A percentile compares a stretch with the other conserved stretches of the same genome.
phyloP scores from a whole-genome alignment of 2,113 vertebrate species.

The Epinephelus fuscoguttatus region DNA sequence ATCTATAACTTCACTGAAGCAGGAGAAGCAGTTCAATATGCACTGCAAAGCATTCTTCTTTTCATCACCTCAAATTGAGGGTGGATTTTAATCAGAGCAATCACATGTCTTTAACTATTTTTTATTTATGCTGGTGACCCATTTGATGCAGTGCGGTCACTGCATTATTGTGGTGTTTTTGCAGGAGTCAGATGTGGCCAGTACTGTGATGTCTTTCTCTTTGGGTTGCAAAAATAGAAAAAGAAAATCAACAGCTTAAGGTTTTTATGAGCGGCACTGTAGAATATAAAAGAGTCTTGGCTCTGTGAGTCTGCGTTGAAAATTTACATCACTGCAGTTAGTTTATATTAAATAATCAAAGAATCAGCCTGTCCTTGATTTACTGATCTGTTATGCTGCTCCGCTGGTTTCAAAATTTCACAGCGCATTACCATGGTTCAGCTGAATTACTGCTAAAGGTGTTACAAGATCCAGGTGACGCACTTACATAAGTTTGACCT shows the following conservation, averaged over 20 bases:
- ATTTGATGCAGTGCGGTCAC: not conserved
- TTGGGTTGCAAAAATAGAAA: not conserved
- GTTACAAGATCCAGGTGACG: slow-evolving; percentile 19
- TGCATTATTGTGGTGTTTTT: slow-evolving; percentile 8
- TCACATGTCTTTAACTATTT: slow-evolving; percentile 14
- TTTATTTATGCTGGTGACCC: slow-evolving; percentile 14
- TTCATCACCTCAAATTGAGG: slow-evolving; percentile 8
- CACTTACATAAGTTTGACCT: slow-evolving; percentile 32
- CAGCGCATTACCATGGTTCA: not conserved
- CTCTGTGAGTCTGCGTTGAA: not conserved
- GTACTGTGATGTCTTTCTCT: not conserved
- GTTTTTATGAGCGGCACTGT: not conserved
- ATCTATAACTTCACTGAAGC: not conserved
- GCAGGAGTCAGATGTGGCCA: slow-evolving; percentile 8
- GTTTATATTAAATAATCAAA: not conserved
- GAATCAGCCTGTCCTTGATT: not conserved
- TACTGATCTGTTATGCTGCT: not conserved
- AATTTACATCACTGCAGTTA: not conserved
- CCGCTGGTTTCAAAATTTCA: slow-evolving; percentile 12
- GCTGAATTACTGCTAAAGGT: slow-evolving; percentile 10
- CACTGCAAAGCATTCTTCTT: not conserved
- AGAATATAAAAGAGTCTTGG: not conserved
- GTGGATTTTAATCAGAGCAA: slow-evolving; percentile 11
- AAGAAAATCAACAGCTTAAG: not conserved
- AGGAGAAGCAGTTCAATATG: not conserved